These are phyloP conservation scores for Limnothrissa miodon DNA, from an alignment of 2,113 vertebrate genomes.

Conservation along the genomic window DNA sequence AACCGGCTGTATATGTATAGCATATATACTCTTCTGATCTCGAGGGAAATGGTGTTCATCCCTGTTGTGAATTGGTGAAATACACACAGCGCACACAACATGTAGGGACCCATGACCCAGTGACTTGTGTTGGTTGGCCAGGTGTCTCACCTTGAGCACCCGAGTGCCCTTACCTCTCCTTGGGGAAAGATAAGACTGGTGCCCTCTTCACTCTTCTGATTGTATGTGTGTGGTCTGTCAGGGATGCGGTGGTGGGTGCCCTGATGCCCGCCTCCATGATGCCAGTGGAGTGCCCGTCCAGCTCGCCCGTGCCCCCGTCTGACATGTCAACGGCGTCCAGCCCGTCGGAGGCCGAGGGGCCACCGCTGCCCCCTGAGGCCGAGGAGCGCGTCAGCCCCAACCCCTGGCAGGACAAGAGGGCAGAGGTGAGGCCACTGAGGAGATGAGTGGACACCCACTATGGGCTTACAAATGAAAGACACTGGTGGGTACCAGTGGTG, in stretches of 20 bases:
- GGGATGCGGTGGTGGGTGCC: constrained; percentile 90
- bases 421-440: constrained; percentile 74
- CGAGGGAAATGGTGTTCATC: no score
- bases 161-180: not conserved
- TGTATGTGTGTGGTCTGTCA: constrained; percentile 51
- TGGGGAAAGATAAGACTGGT: not conserved
- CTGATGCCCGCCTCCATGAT: constrained; percentile 98
- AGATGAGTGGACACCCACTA: not conserved
- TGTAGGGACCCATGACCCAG: no score
- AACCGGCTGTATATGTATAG: no score
- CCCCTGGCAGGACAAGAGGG: constrained; percentile 91
- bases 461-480: no score
- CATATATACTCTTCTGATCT: no score
- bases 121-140: not conserved
- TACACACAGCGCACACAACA: no score
- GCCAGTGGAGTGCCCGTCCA: constrained; percentile 87
- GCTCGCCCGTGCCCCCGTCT: constrained; percentile 81
- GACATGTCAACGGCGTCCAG: constrained; percentile 80
- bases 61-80: no score
- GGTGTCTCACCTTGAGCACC: not conserved
- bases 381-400: constrained; percentile 90
- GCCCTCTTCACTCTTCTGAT: not conserved
- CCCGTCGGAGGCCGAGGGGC: constrained; percentile 80
- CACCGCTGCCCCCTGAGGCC: constrained; percentile 68
- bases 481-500: no score